These are phyloP conservation scores for Agapostemon virescens DNA, from an alignment of 2,888 invertebrate genomes.

Conservation along the genomic window DNA sequence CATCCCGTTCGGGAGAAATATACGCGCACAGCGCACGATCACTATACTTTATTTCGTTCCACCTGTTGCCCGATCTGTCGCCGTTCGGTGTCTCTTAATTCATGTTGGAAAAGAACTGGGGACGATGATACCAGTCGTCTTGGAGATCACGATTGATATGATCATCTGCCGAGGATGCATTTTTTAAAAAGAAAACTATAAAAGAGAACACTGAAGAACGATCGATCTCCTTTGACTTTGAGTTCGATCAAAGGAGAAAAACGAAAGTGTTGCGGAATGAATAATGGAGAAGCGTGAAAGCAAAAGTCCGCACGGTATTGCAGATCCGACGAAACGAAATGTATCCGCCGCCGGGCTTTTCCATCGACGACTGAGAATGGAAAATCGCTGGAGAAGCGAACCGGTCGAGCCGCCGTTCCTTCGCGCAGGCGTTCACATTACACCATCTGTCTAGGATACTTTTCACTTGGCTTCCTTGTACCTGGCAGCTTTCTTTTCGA, in stretches of 20 bases:
- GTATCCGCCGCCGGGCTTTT: slow-evolving; percentile 59
- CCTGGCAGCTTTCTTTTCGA: neutral
- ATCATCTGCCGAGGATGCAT: neutral
- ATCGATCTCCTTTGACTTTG: neutral
- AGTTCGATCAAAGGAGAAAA: neutral
- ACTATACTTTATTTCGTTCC: slow-evolving; percentile 50
- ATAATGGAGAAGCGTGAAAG: too few relatives aligned
- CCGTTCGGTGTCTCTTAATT: neutral
- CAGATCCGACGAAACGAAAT: slow-evolving; percentile 9
- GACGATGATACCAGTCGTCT: neutral
- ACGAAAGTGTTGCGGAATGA: neutral
- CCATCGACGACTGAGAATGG: slow-evolving; percentile 70
- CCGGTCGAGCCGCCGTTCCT: slow-evolving; percentile 53
- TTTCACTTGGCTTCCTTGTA: neutral
- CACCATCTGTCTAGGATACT: neutral
- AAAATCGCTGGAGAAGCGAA: slow-evolving; percentile 57
- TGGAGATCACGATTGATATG: neutral
- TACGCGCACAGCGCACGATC: slow-evolving; percentile 1
- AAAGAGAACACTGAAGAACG: neutral
- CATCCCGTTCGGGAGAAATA: neutral
- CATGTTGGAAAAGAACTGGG: neutral
- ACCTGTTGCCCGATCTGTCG: slow-evolving; percentile 57
- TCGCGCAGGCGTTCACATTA: slow-evolving; percentile 65
- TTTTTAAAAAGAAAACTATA: neutral
- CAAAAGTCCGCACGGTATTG: neutral